A percentile compares a stretch with the other conserved stretches of the same genome.
Evolutionary conservation across 2,113 vertebrate species (phyloP).

Genomic region (Equus przewalskii): DNA sequence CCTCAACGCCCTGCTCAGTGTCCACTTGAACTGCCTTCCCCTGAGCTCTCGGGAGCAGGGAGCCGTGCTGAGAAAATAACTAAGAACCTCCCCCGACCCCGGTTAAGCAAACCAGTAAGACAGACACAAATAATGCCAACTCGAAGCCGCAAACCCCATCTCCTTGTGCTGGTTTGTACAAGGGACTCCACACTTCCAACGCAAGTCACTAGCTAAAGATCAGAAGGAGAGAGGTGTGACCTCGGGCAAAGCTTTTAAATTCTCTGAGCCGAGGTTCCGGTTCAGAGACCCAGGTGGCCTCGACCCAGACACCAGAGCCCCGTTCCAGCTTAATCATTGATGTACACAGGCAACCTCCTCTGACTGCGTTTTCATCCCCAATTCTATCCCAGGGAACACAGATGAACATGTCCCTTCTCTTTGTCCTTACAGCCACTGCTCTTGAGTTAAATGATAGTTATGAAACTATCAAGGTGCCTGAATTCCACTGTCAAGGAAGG

Average conservation of each 20-base stretch:
- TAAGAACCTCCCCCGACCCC: neutral
- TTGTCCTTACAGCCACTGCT: neutral
- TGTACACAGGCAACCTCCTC: neutral
- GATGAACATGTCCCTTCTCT: neutral
- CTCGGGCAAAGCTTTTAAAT: neutral
- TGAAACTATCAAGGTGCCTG: neutral
- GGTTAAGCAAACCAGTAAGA: neutral
- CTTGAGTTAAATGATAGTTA: neutral
- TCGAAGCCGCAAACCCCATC: neutral
- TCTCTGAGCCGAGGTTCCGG: neutral
- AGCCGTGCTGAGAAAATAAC: neutral
- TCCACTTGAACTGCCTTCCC: neutral
- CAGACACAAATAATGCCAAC: neutral
- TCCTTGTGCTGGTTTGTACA: neutral
- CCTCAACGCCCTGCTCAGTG: neutral
- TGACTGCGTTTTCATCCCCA: neutral
- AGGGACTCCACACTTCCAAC: neutral
- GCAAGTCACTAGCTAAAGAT: neutral
- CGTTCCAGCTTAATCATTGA: neutral
- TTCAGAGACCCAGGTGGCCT: neutral
- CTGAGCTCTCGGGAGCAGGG: accelerated
- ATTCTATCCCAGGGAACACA: neutral
- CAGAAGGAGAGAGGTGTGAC: neutral
- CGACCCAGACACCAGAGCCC: neutral
- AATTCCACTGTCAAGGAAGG: neutral